Base-by-base conservation (phyloP, 2,797 vertebrate genomes). In the Sylvilagus floridanus region DNA sequence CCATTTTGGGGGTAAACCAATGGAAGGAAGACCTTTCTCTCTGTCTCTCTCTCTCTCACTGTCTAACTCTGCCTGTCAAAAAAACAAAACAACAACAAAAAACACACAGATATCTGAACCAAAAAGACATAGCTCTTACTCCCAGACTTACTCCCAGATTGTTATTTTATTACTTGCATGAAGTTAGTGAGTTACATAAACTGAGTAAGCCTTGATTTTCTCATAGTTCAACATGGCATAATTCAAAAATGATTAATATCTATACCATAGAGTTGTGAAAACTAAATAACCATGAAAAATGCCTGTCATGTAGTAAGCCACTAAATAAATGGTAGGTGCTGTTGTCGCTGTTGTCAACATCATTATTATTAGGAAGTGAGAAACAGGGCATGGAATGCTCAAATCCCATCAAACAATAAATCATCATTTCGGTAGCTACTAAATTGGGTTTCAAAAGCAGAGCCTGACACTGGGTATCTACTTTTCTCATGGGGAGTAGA, bases 181-280 rank as follows among this genome's bases (percentile, higher is more conserved):
- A n/a, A 7, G 50, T 65, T 73, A 88, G 57, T 84, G 66, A 87
- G 91, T 63, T 94, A 84, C 66, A 83, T 63, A 87, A 5, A 84
- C 42, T 22, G 10, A 32, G 63, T 95, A 90, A 88, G 37, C n/a
- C 42, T 94, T 52, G 69, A 30, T 69, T 69, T 94, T 85, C 66
- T 88, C 72, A 94, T 37, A 60, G 54, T 63, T 79, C 79, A 90
- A 62, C 52, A 88, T 30, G 79, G 35, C 16, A n/a, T 35, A 90
- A 22, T 68, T 94, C 12, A 88, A 91, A 92, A 92, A 60, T 83
- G 52, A 92, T 93, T 85, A 93, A 84, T 50, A 50, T 2, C 71
- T 92, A 66, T 10, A 90, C 52, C 32, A 72, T 1, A 71, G 32
- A 85, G 28, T 63, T 95, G 22, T 94, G 86, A 78, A 69, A 97